phyloP scores from a whole-genome alignment of 2,888 invertebrate species.

The Ophion costatus region DNA sequence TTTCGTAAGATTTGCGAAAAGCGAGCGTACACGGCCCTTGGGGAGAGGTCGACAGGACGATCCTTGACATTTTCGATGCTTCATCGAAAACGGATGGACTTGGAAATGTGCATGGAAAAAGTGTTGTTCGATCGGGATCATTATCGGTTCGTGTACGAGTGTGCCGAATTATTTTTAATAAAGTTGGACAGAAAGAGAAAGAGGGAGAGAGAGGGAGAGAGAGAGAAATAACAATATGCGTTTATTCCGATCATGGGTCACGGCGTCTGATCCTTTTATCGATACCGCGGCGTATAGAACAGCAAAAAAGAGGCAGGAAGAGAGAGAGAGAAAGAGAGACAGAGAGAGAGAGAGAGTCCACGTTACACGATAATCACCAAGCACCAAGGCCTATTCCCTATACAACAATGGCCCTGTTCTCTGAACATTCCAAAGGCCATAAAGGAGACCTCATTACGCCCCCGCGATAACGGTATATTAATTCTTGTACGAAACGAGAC shows the following conservation, averaged over 20 bases:
- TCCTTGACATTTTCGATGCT: too few species aligned
- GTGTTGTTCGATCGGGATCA: too few species aligned
- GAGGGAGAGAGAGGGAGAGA: background rate
- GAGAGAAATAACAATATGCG: conserved; percentile 45
- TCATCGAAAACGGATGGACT: too few species aligned
- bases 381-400: conserved; percentile 26
- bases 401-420: conserved; percentile 43
- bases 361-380: conserved; percentile 60
- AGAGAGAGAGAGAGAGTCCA: background rate
- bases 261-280: conserved; percentile 34
- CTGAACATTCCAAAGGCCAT: conserved; percentile 63
- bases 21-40: too few species aligned
- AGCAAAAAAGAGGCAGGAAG: background rate
- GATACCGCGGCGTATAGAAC: conserved; percentile 15
- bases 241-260: conserved; percentile 38
- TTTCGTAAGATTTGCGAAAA: too few species aligned
- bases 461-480: conserved; percentile 73
- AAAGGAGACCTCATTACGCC: conserved; percentile 71
- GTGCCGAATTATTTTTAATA: conserved; percentile 12
- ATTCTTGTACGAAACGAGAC: conserved; percentile 71
- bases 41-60: too few species aligned
- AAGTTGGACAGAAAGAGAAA: background rate
- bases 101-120: too few species aligned
- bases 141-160: too few species aligned
- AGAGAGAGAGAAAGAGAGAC: background rate